These are phyloP conservation scores for Psococerastis gibbosa DNA, from an alignment of 2,888 invertebrate genomes.

Conservation along the genomic window DNA sequence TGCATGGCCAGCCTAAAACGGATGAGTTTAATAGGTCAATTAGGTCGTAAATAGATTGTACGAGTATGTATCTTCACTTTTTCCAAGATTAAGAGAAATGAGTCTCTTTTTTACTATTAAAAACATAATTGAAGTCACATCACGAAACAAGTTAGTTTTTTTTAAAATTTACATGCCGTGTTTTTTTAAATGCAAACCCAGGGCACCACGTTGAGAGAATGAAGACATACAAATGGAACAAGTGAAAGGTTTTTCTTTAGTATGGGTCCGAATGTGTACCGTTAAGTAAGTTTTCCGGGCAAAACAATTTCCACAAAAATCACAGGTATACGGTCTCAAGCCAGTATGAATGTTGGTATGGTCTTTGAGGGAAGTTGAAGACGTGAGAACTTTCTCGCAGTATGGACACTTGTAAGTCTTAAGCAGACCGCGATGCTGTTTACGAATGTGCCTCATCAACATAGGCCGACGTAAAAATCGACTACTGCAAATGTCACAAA, in stretches of 20 bases:
- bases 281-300: constrained; percentile 14
- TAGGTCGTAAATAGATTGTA: too few relatives aligned
- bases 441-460: neutral
- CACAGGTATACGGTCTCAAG: constrained; percentile 28
- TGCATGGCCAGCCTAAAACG: too few relatives aligned
- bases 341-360: constrained; percentile 27
- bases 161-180: neutral
- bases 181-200: constrained; percentile 1
- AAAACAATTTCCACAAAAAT: constrained; percentile 27
- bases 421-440: constrained; percentile 9
- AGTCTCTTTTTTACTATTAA: too few relatives aligned
- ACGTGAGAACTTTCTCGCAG: constrained; percentile 6
- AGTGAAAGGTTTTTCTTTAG: constrained; percentile 4
- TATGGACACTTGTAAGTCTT: constrained; percentile 10
- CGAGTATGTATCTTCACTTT: too few relatives aligned
- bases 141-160: too few relatives aligned
- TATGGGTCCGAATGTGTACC: constrained; percentile 2
- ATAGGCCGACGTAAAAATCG: constrained; percentile 2
- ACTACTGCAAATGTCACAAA: neutral
- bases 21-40: too few relatives aligned
- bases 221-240: neutral
- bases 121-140: too few relatives aligned
- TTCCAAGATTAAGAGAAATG: too few relatives aligned
- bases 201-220: constrained; percentile 2
- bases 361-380: constrained; percentile 5